A percentile compares a stretch with the other conserved stretches of the same genome.
Evolutionary conservation across 2,113 vertebrate species (phyloP).

Genomic region (Empidonax traillii): DNA sequence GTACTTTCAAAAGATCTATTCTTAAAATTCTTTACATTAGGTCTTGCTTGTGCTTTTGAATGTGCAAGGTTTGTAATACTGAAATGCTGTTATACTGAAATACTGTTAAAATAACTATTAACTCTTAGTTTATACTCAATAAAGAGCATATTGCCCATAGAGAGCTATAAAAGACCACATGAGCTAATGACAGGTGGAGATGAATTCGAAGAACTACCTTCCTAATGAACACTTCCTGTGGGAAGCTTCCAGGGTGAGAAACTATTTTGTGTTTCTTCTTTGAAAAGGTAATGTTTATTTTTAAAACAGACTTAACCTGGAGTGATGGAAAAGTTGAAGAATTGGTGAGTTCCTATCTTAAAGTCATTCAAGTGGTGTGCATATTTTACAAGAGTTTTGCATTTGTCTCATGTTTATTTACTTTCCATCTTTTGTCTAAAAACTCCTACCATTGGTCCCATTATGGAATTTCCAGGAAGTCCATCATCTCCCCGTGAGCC

Average conservation of each 20-base stretch:
- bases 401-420: neutral
- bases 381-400: neutral
- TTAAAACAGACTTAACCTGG: neutral
- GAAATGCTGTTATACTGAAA: neutral
- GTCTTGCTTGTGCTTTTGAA: neutral
- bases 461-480: slow-evolving; percentile 66
- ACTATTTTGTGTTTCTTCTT: neutral
- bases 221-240: neutral
- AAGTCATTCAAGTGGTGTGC: neutral
- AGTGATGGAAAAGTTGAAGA: neutral
- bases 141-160: neutral
- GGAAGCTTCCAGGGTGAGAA: neutral
- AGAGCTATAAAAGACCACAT: neutral
- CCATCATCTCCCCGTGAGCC: slow-evolving; percentile 62
- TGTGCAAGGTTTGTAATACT: neutral
- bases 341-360: neutral
- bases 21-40: neutral
- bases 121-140: neutral
- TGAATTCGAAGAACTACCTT: neutral
- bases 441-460: slow-evolving; percentile 66
- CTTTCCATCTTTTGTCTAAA: neutral
- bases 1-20: neutral
- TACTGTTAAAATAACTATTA: neutral
- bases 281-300: neutral
- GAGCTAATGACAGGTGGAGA: neutral